Evolutionary conservation across 2,888 invertebrate species (phyloP), one percentile per base, ranked within the genome.

Genomic region (Melitaea athalia): DNA sequence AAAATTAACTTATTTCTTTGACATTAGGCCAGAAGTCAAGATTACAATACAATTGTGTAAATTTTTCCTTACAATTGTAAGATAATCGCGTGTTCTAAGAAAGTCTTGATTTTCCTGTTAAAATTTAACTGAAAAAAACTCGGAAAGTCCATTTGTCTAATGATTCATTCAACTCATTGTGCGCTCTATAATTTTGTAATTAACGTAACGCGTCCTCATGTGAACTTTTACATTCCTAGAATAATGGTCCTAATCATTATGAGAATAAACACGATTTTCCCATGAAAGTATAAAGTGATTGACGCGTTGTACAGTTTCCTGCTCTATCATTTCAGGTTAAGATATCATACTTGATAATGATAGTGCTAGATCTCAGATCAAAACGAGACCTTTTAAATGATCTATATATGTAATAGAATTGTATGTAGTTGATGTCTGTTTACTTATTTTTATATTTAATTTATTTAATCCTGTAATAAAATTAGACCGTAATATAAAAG

Each of bases 101-200:
- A 67, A 64, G 62, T 62, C 55, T 70, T 67, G 57, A 69, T 75
- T 76, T 76, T 75, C 76, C 75, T 75, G 73, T 74, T 69, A 60
- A 72, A 38, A 64, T 62, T 61, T 71, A 63, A 66, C 64, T 74
- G 67, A 72, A 74, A 71, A 74, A 75, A 73, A 71, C 69, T 68
- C 59, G 75, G 74, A 63, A 70, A 72, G 59, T 64, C 71, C 68
- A 57, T 59, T 66, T 43, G 17, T 63, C 42, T 52, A 53, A 50
- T 62, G 62, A 53, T 15, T 66, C 50, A 66, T n/a, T 59, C 49
- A 55, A 47, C 24, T 53, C 53, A 47, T 47, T 59, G 50, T 64
- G 42, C 60, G 43, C 47, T 57, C 43, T 57, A 65, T 65, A 57
- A 63, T 66, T 66, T 66, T 53, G 53, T 60, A 60, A 66, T 66